phyloP scores from a whole-genome alignment of 2,797 vertebrate genomes.

The Threskiornis aethiopicus region DNA sequence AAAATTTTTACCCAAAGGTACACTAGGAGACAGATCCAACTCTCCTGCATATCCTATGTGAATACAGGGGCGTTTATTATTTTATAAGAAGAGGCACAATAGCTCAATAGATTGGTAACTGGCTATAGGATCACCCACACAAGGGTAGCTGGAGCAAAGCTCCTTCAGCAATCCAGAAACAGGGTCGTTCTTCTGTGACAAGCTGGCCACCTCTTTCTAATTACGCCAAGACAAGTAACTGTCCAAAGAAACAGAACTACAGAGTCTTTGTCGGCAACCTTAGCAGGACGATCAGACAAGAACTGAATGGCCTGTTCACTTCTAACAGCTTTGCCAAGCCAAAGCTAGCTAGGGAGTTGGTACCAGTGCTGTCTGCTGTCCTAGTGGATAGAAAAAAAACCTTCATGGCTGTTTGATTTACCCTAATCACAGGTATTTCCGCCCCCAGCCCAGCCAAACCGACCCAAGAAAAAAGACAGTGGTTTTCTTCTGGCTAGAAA shows the following conservation, averaged over 20 bases:
- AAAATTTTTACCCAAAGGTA: background rate
- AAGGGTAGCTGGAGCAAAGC: background rate
- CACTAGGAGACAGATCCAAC: background rate
- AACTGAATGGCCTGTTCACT: background rate
- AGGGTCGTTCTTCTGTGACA: background rate
- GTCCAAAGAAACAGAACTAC: background rate
- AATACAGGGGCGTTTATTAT: accelerated
- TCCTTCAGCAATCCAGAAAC: background rate
- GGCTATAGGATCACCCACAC: background rate
- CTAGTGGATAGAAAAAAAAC: background rate
- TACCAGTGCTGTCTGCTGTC: background rate
- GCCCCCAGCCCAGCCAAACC: background rate
- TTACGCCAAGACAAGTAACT: background rate
- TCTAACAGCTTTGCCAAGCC: background rate
- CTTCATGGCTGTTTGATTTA: background rate
- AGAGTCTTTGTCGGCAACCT: background rate
- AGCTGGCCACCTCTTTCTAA: background rate
- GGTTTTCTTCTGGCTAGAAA: background rate
- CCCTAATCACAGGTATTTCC: background rate
- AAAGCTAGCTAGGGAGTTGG: background rate
- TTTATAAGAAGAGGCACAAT: background rate
- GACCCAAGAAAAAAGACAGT: accelerated
- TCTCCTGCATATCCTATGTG: accelerated
- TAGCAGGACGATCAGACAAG: background rate
- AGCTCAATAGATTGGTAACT: background rate